Percentiles rank a stretch among this genome's conserved stretches.
Conservation (phyloP, 2,113 vertebrate genomes). For the Indicator maculatus region DNA sequence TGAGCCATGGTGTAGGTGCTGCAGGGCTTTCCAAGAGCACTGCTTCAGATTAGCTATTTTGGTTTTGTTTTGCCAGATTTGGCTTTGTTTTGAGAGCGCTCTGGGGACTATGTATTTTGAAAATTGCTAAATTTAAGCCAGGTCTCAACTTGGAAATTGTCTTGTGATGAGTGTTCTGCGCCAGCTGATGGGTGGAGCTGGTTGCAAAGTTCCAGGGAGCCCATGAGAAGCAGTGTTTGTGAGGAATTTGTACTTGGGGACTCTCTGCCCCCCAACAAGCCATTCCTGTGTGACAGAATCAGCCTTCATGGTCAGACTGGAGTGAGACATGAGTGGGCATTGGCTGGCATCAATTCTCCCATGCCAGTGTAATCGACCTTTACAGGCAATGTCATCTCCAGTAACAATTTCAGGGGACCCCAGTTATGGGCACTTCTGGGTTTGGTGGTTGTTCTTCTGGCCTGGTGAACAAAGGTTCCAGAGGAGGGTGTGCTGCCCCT, state of each 20-base stretch:
- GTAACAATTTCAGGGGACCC: background rate
- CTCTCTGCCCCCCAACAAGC: background rate
- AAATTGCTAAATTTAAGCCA: background rate
- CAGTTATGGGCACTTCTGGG: background rate
- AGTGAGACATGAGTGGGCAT: rapidly evolving
- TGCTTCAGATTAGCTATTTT: background rate
- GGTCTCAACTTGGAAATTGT: rapidly evolving
- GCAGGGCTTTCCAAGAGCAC: rapidly evolving
- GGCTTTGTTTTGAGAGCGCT: background rate
- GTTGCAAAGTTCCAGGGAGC: rapidly evolving
- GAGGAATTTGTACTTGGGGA: rapidly evolving
- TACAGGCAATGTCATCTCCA: background rate
- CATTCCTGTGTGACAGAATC: background rate
- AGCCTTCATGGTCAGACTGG: background rate
- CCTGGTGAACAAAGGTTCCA: background rate
- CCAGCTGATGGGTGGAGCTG: background rate
- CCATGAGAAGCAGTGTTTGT: rapidly evolving
- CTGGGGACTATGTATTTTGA: rapidly evolving
- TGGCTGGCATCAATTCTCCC: background rate
- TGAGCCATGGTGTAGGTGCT: rapidly evolving
- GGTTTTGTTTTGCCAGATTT: background rate
- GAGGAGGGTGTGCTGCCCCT: background rate
- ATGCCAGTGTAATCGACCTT: too few species aligned
- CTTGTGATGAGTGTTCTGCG: rapidly evolving
- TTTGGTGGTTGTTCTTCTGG: background rate